phyloP scores from a whole-genome alignment of 1,140 invertebrate species.

The Drosophila ananassae region DNA sequence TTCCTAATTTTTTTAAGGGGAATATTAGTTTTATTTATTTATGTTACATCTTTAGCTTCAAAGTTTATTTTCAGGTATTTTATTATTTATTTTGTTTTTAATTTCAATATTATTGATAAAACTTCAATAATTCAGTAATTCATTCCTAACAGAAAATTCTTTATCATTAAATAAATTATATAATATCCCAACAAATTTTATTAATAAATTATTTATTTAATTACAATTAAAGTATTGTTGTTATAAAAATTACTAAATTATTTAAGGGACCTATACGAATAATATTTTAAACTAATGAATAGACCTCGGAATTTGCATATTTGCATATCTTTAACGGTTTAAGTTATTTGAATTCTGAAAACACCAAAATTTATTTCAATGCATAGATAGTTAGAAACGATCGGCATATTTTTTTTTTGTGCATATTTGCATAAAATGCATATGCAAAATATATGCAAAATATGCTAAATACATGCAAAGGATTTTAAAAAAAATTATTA shows the following conservation, averaged over 20 bases:
- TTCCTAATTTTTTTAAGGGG: constrained; percentile 50
- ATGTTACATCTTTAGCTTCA: constrained; percentile 85
- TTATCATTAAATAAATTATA: constrained; percentile 84
- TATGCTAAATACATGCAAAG: too few relatives aligned
- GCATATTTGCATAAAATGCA: too few relatives aligned
- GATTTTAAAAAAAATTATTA: too few relatives aligned
- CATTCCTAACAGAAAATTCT: constrained; percentile 69
- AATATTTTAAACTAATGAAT: constrained; percentile 84
- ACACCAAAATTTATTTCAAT: too few relatives aligned
- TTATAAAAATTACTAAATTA: constrained; percentile 84
- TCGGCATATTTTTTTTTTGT: too few relatives aligned
- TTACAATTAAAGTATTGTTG: constrained; percentile 84
- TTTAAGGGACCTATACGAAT: constrained; percentile 83
- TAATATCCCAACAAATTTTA: constrained; percentile 84
- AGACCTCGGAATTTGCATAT: too few relatives aligned
- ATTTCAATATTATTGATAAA: constrained; percentile 48
- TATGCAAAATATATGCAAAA: too few relatives aligned
- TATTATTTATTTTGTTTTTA: constrained; percentile 19
- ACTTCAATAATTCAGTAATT: constrained; percentile 33
- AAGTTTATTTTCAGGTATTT: constrained; percentile 10
- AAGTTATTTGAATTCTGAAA: too few relatives aligned
- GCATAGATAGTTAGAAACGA: too few relatives aligned
- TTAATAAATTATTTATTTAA: constrained; percentile 85
- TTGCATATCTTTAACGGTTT: too few relatives aligned
- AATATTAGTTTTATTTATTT: constrained; percentile 49